Evolutionary conservation across 2,888 invertebrate genomes (phyloP).

Genomic region (Dryadula phaetusa): DNA sequence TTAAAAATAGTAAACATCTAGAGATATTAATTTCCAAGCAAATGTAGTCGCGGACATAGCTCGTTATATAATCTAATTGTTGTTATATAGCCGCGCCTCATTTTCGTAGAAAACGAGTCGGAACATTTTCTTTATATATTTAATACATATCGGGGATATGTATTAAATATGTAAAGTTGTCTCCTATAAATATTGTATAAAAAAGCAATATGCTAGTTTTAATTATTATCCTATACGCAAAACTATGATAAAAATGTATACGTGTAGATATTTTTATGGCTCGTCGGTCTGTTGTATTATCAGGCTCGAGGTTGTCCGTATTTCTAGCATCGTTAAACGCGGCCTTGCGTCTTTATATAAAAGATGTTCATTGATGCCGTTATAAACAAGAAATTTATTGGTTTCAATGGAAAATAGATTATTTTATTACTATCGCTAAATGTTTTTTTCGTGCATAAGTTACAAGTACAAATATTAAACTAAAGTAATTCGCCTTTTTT

Average conservation of each 20-base stretch:
- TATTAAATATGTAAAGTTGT: too few species aligned
- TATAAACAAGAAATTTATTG: conserved; percentile 25
- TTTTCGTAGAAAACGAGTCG: too few species aligned
- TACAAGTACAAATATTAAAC: too few species aligned
- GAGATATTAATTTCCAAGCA: too few species aligned
- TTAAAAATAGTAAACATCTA: too few species aligned
- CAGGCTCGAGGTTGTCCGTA: conserved; percentile 28
- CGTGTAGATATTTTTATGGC: conserved; percentile 27
- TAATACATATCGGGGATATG: too few species aligned
- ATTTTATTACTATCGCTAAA: neutral
- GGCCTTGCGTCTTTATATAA: conserved; percentile 30
- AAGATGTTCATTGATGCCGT: conserved; percentile 22
- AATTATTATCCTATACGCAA: conserved; percentile 16
- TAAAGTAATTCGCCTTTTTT: neutral
- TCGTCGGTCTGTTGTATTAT: conserved; percentile 17
- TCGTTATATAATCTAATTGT: too few species aligned
- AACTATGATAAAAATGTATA: conserved; percentile 24
- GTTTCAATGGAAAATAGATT: neutral
- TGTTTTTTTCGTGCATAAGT: too few species aligned
- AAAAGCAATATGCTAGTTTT: conserved; percentile 2
- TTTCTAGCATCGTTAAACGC: conserved; percentile 30
- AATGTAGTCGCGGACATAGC: too few species aligned
- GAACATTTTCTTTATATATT: too few species aligned
- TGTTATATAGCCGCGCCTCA: too few species aligned
- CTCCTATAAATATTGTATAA: neutral